Conservation (phyloP, 64 coral and sea anemone genomes). For the Anthopleura sola region DNA sequence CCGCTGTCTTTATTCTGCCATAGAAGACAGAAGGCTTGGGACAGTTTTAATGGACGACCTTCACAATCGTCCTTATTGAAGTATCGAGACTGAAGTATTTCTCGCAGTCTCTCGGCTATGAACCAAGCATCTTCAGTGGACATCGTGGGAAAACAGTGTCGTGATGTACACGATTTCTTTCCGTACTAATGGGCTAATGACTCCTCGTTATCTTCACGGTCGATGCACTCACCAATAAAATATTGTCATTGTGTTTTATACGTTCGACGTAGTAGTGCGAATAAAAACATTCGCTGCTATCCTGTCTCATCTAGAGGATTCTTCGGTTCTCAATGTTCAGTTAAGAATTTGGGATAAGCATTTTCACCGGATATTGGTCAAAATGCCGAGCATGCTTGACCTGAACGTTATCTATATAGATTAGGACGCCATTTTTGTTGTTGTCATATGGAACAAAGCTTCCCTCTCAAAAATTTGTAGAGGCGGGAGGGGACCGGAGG, state of each 20-base stretch:
- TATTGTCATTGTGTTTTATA: not conserved
- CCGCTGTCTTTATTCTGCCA: conserved; percentile 60
- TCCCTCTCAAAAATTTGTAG: too few relatives aligned
- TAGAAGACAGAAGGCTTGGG: conserved; percentile 67
- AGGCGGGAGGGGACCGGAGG: not conserved
- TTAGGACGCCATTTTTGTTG: not conserved
- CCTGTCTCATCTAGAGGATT: not conserved
- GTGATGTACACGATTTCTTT: not conserved
- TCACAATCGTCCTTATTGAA: conserved; percentile 22
- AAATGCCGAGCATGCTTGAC: conserved; percentile 6
- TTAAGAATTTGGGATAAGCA: conserved; percentile 6
- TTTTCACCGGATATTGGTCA: not conserved
- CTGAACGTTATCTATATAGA: not conserved
- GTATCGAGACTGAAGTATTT: conserved; percentile 10
- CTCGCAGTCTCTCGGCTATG: not conserved
- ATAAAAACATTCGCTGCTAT: not conserved
- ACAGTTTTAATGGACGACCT: conserved; percentile 29
- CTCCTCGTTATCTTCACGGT: not conserved
- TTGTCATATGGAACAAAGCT: not conserved
- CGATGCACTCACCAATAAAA: not conserved
- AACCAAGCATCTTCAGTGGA: conserved; percentile 33
- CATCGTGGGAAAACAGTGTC: not conserved
- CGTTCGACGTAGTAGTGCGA: not conserved
- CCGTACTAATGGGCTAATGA: too few relatives aligned
- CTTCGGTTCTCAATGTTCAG: not conserved